Conservation (phyloP, 2,797 vertebrate genomes). For the Betta splendens region DNA sequence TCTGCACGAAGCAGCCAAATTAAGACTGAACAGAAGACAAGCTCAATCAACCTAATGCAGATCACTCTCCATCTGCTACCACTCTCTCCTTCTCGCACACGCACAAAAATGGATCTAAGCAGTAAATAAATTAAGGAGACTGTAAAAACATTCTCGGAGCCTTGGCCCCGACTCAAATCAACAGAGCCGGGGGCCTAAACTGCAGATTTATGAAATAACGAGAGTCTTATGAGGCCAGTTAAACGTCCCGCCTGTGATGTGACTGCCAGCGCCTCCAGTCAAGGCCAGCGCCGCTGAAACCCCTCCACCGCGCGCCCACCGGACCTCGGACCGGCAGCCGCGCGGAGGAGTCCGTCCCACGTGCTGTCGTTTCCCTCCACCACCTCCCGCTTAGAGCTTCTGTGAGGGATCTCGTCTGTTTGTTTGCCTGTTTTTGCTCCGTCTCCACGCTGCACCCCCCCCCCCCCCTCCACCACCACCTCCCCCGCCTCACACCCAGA, state of each 20-base stretch:
- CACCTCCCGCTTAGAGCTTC: constrained; percentile 36
- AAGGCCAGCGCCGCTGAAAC: constrained; percentile 49
- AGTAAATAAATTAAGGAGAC: constrained; percentile 59
- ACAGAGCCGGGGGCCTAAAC: constrained; percentile 49
- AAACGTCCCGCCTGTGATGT: constrained; percentile 61
- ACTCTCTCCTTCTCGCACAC: neutral
- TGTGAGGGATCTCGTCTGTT: constrained; percentile 44
- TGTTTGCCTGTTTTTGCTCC: constrained; percentile 59
- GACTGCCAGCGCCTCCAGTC: constrained; percentile 52
- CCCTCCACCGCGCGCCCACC: constrained; percentile 43
- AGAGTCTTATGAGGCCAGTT: constrained; percentile 62
- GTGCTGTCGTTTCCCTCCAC: constrained; percentile 12
- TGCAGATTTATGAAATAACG: constrained; percentile 75
- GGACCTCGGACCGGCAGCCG: constrained; percentile 47
- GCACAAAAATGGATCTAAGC: constrained; percentile 38
- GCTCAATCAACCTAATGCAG: neutral
- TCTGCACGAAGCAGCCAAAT: neutral
- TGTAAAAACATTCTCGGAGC: constrained; percentile 62
- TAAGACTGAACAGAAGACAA: constrained; percentile 8
- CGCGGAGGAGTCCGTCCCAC: constrained; percentile 41
- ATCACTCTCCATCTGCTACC: neutral
- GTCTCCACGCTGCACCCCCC: constrained; percentile 39
- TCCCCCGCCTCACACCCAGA: constrained; percentile 22
- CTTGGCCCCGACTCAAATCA: constrained; percentile 55
- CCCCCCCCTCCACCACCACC: constrained; percentile 9